Percentiles rank a stretch among this genome's conserved stretches.
These are phyloP conservation scores for Anguilla megastoma DNA, from an alignment of 2,797 vertebrate species.

Conservation along the genomic window DNA sequence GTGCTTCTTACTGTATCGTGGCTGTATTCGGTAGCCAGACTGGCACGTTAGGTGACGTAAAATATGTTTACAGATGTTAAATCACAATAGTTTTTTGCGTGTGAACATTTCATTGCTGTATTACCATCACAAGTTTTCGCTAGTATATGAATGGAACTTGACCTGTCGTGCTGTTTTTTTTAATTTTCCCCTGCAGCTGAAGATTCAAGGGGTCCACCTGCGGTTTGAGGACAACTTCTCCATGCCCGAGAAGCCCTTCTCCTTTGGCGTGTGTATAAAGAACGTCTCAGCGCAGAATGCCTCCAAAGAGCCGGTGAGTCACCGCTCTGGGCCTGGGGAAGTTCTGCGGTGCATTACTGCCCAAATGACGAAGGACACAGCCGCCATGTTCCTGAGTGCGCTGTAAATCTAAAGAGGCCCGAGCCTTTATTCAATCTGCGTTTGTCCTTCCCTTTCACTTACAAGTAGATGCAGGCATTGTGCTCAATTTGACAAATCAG, in stretches of 20 bases:
- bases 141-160: background rate
- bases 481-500: too few species aligned
- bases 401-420: background rate
- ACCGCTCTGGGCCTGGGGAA: background rate
- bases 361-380: background rate
- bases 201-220: constrained; percentile 94
- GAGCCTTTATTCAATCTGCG: background rate
- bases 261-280: constrained; percentile 93
- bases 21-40: background rate
- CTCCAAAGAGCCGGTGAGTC: constrained; percentile 81
- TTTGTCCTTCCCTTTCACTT: too few species aligned
- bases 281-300: constrained; percentile 92
- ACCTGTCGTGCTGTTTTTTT: background rate
- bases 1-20: background rate
- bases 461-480: too few species aligned
- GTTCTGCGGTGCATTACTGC: background rate
- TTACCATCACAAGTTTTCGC: background rate
- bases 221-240: constrained; percentile 92
- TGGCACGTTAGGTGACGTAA: background rate
- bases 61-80: background rate
- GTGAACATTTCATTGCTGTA: constrained; percentile 21
- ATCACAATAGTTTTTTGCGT: constrained; percentile 17
- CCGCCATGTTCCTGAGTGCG: background rate
- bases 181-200: constrained; percentile 72
- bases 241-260: constrained; percentile 81